phyloP scores from a whole-genome alignment of 2,113 vertebrate species.

The Myodes glareolus region DNA sequence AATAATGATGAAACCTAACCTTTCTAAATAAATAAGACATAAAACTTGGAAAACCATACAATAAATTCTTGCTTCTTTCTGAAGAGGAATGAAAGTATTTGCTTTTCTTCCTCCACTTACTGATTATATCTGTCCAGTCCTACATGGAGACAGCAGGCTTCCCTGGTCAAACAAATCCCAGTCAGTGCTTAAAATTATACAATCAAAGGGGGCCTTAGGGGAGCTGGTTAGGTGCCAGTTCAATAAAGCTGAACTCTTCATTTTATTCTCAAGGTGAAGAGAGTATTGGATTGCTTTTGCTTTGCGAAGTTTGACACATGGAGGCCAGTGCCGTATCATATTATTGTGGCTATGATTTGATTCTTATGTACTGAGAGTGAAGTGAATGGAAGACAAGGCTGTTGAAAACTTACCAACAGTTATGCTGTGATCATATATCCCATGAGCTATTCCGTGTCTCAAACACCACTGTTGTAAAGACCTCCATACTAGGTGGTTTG shows the following conservation, averaged over 20 bases:
- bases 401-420: neutral
- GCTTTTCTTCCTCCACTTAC: neutral
- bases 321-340: neutral
- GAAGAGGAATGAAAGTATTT: neutral
- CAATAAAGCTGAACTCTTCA: neutral
- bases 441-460: neutral
- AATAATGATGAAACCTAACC: neutral
- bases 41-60: neutral
- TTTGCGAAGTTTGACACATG: slow-evolving; percentile 8
- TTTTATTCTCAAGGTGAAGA: neutral
- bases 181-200: neutral
- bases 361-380: neutral
- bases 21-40: neutral
- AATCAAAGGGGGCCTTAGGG: neutral
- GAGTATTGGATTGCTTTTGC: neutral
- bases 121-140: neutral
- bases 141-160: neutral
- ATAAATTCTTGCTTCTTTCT: neutral
- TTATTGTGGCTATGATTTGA: neutral
- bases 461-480: neutral
- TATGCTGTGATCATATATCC: neutral
- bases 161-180: neutral
- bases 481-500: neutral
- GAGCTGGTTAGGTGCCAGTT: neutral
- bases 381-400: neutral